These are phyloP conservation scores for Tubulanus polymorphus DNA, from an alignment of 2,888 invertebrate genomes.

Conservation along the genomic window DNA sequence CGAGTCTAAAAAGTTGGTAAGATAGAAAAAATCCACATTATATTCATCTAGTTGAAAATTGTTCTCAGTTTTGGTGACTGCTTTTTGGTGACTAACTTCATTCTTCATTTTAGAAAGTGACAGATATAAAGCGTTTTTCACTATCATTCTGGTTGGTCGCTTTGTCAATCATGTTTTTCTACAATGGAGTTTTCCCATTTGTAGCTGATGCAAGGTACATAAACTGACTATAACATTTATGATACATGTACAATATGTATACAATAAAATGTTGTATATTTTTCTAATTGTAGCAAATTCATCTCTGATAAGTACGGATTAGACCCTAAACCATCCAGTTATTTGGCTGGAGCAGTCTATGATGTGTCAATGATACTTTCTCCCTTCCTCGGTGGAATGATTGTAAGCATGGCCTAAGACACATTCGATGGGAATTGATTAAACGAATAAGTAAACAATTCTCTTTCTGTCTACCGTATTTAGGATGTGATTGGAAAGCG, in stretches of 20 bases:
- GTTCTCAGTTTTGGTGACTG: neutral
- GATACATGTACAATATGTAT: neutral
- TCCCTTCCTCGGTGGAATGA: constrained; percentile 51
- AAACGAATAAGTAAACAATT: no score
- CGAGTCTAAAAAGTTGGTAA: constrained; percentile 48
- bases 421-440: no score
- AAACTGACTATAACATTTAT: neutral
- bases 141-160: constrained; percentile 50
- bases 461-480: constrained; percentile 12
- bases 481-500: constrained; percentile 53
- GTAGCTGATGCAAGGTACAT: constrained; percentile 54
- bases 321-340: constrained; percentile 42
- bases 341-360: constrained; percentile 52
- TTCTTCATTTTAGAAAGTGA: constrained; percentile 42
- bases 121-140: constrained; percentile 47
- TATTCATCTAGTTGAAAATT: no score
- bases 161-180: constrained; percentile 54
- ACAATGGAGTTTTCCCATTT: constrained; percentile 55
- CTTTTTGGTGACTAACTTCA: neutral
- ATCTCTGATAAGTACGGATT: constrained; percentile 34
- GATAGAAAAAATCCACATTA: no score
- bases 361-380: constrained; percentile 53
- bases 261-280: neutral
- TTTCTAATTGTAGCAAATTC: constrained; percentile 50
- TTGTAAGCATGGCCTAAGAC: constrained; percentile 51